Evolutionary conservation across 2,113 vertebrate genomes (phyloP).

Genomic region (Sinocyclocheilus anshuiensis): DNA sequence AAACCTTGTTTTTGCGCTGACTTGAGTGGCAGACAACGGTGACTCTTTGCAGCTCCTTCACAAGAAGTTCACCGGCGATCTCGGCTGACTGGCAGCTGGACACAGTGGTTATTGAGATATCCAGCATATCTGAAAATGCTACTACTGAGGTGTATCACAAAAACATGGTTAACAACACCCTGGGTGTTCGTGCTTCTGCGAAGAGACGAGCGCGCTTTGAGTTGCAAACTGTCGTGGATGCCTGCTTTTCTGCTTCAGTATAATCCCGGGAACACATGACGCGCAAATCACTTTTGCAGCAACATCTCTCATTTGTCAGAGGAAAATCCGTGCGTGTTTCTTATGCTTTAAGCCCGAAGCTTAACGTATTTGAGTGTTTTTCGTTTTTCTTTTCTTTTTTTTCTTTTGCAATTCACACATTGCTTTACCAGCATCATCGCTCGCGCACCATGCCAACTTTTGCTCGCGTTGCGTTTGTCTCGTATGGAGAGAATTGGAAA

Average conservation of each 20-base stretch:
- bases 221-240: slow-evolving; percentile 69
- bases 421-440: slow-evolving; percentile 49
- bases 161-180: slow-evolving; percentile 27
- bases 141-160: slow-evolving; percentile 41
- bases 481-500: slow-evolving; percentile 56
- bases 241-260: slow-evolving; percentile 66
- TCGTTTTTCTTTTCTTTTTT: not conserved
- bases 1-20: slow-evolving; percentile 55
- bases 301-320: slow-evolving; percentile 66
- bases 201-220: slow-evolving; percentile 45
- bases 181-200: slow-evolving; percentile 27
- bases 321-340: slow-evolving; percentile 41
- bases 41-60: not conserved
- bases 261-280: slow-evolving; percentile 74
- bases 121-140: slow-evolving; percentile 32
- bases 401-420: not conserved
- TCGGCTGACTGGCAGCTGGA: not conserved
- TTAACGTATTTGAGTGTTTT: not conserved
- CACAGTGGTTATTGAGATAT: not conserved
- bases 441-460: slow-evolving; percentile 72
- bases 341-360: not conserved
- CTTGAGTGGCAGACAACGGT: not conserved
- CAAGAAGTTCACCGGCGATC: not conserved
- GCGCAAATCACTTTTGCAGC: slow-evolving; percentile 64
- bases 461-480: slow-evolving; percentile 34